Conservation (phyloP, 2,113 vertebrate species). For the Nothoprocta perdicaria region DNA sequence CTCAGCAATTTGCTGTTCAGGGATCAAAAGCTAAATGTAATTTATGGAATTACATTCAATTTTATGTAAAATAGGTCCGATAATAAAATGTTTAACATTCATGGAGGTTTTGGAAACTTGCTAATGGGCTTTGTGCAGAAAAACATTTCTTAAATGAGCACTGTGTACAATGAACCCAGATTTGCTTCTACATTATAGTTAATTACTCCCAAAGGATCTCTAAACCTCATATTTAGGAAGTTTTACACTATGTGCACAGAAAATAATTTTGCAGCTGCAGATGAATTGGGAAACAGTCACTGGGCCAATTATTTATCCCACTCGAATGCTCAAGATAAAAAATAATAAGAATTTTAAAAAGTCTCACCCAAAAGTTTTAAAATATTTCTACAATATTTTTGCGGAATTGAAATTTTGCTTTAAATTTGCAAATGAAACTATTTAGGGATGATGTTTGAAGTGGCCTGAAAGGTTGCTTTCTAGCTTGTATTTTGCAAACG, state of each 20-base stretch:
- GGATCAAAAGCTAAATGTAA: slow-evolving; percentile 11
- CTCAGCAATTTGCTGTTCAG: neutral
- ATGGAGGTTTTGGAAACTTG: slow-evolving; percentile 6
- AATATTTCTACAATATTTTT: neutral
- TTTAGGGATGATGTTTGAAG: neutral
- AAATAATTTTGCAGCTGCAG: slow-evolving; percentile 59
- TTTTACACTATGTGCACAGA: slow-evolving; percentile 31
- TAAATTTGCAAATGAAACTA: neutral
- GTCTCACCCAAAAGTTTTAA: neutral
- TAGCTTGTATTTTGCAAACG: neutral
- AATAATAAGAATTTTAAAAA: neutral
- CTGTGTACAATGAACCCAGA: slow-evolving; percentile 24
- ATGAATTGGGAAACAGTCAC: slow-evolving; percentile 25
- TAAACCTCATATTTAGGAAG: slow-evolving; percentile 54
- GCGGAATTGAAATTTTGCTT: neutral
- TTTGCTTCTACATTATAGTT: slow-evolving; percentile 43
- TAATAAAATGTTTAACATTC: slow-evolving; percentile 50
- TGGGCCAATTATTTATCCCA: neutral
- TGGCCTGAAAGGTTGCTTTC: neutral
- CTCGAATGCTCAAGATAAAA: neutral
- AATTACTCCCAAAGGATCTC: slow-evolving; percentile 58
- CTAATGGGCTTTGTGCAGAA: slow-evolving; percentile 24
- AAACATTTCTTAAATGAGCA: slow-evolving; percentile 29
- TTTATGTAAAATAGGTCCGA: neutral
- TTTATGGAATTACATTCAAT: neutral